Evolutionary conservation across 2,888 invertebrate genomes (phyloP), one percentile per base, ranked within the genome.

Genomic region (Drosophila pegasa): DNA sequence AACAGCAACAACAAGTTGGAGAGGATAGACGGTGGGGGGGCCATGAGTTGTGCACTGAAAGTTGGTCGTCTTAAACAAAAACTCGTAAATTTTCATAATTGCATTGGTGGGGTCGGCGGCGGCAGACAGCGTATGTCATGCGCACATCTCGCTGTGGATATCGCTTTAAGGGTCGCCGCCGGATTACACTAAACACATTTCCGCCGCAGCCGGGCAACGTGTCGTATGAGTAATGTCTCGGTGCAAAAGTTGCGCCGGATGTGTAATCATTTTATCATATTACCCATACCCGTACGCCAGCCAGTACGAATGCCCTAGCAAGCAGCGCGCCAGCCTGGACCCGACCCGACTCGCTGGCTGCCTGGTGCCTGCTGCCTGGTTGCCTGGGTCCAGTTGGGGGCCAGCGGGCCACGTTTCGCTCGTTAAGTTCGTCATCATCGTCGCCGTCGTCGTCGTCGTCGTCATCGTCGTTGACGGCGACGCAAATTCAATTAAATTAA

Each of bases 71-170:
- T 80, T 66, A 82, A 80, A 87, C 77, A 83, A 77, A 81, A 87
- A 71, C 82, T 87, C 86, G 86, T 88, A 85, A 85, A 88, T 88
- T 88, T 82, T 82, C 88, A 88, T 88, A 83, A 85, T 83, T 83
- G 83, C 86, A 86, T 88, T 85, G 59, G 72, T 35, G 73, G 54
- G 59, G 43, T 45, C 43, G 43, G 8, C 43, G 8, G 12, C n/a
- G 22, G 25, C 27, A 29, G 38, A 25, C 45, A 29, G 38, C 31
- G 25, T 40, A 33, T 16, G 31, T 41, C 48, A 41, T 35, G 40
- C 35, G 63, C 50, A 61, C 68, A 60, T 59, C 62, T 52, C 35
- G 64, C 35, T 52, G 63, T 69, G 68, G 60, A 71, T 67, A 58
- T 81, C 63, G 58, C 65, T 78, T 81, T 75, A 87, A 87, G 78